Evolutionary conservation across 2,888 invertebrate genomes (phyloP).

Genomic region (Chymomyza amoena): DNA sequence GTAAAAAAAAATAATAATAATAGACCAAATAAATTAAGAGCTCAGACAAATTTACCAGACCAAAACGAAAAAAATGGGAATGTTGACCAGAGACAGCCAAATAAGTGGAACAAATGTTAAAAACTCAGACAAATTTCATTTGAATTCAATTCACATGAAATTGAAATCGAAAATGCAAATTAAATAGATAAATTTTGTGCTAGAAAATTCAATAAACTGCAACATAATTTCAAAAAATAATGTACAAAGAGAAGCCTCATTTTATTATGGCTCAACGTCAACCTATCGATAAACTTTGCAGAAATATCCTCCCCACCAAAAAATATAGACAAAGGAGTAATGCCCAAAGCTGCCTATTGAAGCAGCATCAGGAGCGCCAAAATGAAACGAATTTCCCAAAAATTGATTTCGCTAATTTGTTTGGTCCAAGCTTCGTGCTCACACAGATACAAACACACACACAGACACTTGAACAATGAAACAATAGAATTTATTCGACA

Average conservation of each 20-base stretch:
- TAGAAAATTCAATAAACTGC: neutral
- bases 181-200: neutral
- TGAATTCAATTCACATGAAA: neutral
- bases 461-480: neutral
- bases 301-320: neutral
- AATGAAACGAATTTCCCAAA: constrained; percentile 41
- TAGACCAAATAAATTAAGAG: neutral
- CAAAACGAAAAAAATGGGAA: neutral
- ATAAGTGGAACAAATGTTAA: neutral
- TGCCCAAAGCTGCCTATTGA: neutral
- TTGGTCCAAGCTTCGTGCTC: neutral
- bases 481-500: neutral
- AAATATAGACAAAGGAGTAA: neutral
- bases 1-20: neutral
- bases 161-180: neutral
- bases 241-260: neutral
- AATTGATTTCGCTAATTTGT: constrained; percentile 64
- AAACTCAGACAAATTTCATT: neutral
- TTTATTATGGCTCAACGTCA: neutral
- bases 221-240: neutral
- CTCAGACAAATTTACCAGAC: neutral
- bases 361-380: neutral
- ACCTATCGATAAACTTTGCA: neutral
- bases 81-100: neutral
- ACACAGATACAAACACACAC: neutral